A percentile compares a stretch with the other conserved stretches of the same genome.
Evolutionary conservation across 2,888 invertebrate species (phyloP).

Genomic region (Spilarctia lutea): DNA sequence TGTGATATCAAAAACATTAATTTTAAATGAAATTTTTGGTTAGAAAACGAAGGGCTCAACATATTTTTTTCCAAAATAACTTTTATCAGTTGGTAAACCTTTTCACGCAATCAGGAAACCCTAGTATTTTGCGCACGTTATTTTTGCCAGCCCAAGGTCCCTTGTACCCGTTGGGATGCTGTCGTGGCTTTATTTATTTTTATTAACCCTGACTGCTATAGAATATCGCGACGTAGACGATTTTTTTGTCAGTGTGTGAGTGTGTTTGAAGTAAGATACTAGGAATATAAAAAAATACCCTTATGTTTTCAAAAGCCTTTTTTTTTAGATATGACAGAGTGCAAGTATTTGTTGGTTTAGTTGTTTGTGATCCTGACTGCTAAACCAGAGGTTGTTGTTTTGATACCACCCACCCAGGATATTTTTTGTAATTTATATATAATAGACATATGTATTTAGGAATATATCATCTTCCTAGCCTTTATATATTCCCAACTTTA

Average conservation of each 20-base stretch:
- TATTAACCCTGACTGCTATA: slow-evolving; percentile 30
- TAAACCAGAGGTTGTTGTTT: no score
- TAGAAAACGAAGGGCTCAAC: background rate
- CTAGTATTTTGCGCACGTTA: slow-evolving; percentile 28
- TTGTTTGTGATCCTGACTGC: background rate
- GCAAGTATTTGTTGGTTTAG: background rate
- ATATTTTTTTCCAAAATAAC: slow-evolving; percentile 15
- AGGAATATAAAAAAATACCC: background rate
- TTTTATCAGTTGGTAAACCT: slow-evolving; percentile 30
- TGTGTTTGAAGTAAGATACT: background rate
- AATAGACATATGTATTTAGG: no score
- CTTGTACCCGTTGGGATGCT: slow-evolving; percentile 42
- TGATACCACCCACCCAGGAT: no score
- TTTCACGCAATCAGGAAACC: slow-evolving; percentile 26
- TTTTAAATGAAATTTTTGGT: background rate
- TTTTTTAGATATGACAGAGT: background rate
- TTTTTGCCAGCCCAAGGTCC: slow-evolving; percentile 37
- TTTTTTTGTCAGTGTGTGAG: background rate
- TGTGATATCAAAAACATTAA: background rate
- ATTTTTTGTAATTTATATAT: no score
- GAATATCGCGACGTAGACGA: background rate
- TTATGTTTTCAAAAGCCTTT: background rate
- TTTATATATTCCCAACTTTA: no score
- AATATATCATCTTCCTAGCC: no score
- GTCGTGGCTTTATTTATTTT: slow-evolving; percentile 55